These are phyloP conservation scores for Oscheius sp. DNA, from an alignment of 2,888 invertebrate genomes.

Conservation along the genomic window DNA sequence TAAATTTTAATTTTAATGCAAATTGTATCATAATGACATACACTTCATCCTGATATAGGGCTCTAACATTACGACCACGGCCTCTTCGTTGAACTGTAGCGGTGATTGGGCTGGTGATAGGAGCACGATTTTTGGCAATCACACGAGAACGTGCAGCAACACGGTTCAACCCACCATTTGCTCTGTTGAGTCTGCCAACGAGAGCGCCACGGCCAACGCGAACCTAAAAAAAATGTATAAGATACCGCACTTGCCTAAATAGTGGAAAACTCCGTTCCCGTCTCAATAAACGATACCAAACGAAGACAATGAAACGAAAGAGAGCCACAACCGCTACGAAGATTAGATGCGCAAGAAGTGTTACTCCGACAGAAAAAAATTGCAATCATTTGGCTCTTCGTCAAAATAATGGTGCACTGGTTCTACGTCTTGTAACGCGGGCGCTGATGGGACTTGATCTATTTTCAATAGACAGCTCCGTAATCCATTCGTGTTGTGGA, in stretches of 20 bases:
- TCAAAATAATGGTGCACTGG: not conserved
- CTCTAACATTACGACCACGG: conserved; percentile 6
- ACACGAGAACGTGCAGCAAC: conserved; percentile 37
- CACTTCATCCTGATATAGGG: conserved; percentile 22
- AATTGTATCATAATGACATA: not conserved
- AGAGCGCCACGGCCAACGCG: conserved; percentile 1
- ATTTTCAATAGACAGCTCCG: conserved; percentile 8
- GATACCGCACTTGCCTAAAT: conserved; percentile 1
- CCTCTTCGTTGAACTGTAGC: not conserved
- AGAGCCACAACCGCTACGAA: not conserved
- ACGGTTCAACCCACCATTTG: conserved; percentile 14
- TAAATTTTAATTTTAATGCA: conserved; percentile 27
- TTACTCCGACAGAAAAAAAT: not conserved
- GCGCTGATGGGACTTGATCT: conserved; percentile 31
- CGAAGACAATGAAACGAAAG: not conserved
- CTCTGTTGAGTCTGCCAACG: not conserved
- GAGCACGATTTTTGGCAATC: conserved; percentile 18
- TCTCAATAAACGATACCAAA: conserved; percentile 15
- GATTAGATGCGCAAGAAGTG: conserved; percentile 6
- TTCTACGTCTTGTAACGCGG: conserved; percentile 8
- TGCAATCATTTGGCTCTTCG: not conserved
- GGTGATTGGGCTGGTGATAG: not conserved
- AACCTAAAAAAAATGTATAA: conserved; percentile 9
- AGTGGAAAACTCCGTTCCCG: not conserved
- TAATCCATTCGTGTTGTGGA: not conserved